Base-by-base conservation (phyloP, 2,888 invertebrate species). In the Chromoteleia sp. region DNA sequence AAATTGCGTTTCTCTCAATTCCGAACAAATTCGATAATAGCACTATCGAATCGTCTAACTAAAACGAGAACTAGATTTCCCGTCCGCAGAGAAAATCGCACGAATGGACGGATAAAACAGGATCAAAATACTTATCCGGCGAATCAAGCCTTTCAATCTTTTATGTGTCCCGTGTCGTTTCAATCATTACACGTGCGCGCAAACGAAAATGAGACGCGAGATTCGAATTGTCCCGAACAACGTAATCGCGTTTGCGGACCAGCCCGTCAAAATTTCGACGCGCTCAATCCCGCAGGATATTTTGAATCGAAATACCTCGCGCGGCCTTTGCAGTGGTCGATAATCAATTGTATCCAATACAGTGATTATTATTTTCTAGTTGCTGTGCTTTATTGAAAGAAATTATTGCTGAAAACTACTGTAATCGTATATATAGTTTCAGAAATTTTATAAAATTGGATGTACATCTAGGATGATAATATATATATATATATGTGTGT, bases 1-100 rank as follows among this genome's bases (percentile, higher is more conserved):
- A 85, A 87, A 88, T 88, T 86, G 86, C 84, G 78, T 83, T 82
- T 83, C 79, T 74, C 85, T 84, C 82, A 78, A 81, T 82, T 81
- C 58, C 82, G 78, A 77, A 82, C 77, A 84, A 82, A 84, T 82
- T 82, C 78, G 78, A 84, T 84, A 81, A 84, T 84, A 74, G 82
- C 59, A 68, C 79, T 52, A 80, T 75, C 70, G 68, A 77, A 77
- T 81, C 76, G 70, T 61, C 81, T 77, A 78, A 75, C 78, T 78
- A 78, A 75, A 74, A 79, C 78, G 74, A 75, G 71, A 82, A 75
- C 78, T 75, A 67, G 82, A 82, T 82, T 82, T 82, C 39, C 61
- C 63, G 65, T 77, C 77, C 77, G 54, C 75, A 81, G 81, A 81
- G 76, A 73, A 75, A 76, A 71, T 59, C 67, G 71, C 12, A 71